Percentiles rank a stretch among this genome's conserved stretches.
Evolutionary conservation across 2,888 invertebrate species (phyloP).

Genomic region (Drosophila nr. perissopoda): DNA sequence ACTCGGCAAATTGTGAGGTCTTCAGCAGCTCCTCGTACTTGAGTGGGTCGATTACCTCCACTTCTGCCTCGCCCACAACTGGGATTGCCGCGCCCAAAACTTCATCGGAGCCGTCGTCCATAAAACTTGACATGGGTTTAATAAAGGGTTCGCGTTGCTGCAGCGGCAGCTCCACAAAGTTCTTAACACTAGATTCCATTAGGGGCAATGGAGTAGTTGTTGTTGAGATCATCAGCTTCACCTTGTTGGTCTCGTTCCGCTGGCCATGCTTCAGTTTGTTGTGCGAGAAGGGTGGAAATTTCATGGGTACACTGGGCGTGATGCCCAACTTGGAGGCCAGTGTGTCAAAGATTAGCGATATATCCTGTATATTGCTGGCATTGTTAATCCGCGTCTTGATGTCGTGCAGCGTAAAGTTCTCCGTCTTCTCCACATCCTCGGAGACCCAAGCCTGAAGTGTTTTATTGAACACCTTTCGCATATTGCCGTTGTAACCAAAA

Average conservation of each 20-base stretch:
- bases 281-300: slow-evolving; percentile 83
- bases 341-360: slow-evolving; percentile 88
- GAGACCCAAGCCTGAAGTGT: slow-evolving; percentile 88
- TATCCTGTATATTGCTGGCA: slow-evolving; percentile 86
- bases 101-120: slow-evolving; percentile 76
- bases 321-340: slow-evolving; percentile 86
- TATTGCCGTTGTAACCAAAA: slow-evolving; percentile 81
- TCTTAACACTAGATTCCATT: slow-evolving; percentile 43
- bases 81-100: slow-evolving; percentile 81
- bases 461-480: slow-evolving; percentile 87
- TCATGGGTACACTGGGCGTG: slow-evolving; percentile 81
- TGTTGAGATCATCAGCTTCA: slow-evolving; percentile 50
- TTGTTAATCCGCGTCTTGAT: slow-evolving; percentile 82
- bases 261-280: slow-evolving; percentile 82
- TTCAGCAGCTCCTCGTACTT: slow-evolving; percentile 85
- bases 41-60: slow-evolving; percentile 84
- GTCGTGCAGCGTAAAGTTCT: slow-evolving; percentile 80
- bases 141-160: slow-evolving; percentile 73
- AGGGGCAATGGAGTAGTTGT: slow-evolving; percentile 44
- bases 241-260: slow-evolving; percentile 70
- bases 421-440: slow-evolving; percentile 85
- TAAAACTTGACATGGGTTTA: slow-evolving; percentile 79
- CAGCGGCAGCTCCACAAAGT: slow-evolving; percentile 60
- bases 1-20: slow-evolving; percentile 79
- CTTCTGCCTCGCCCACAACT: slow-evolving; percentile 84